Evolutionary conservation across 2,113 vertebrate species (phyloP).

Genomic region (Anguilla rostrata): DNA sequence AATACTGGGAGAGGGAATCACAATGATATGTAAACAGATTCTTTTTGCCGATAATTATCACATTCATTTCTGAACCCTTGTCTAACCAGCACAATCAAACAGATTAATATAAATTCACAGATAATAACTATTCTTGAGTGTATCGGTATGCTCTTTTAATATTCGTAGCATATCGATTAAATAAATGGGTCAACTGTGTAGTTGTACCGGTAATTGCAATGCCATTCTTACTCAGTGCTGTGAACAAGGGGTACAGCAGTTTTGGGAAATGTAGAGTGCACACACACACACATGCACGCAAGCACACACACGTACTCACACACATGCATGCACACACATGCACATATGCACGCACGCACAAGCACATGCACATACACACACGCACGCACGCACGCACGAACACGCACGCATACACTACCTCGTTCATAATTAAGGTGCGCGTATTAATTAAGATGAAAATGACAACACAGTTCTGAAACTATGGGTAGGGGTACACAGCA

Average conservation of each 20-base stretch:
- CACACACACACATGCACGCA: neutral
- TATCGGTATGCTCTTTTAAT: neutral
- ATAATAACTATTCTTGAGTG: neutral
- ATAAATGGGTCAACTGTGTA: neutral
- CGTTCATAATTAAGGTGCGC: neutral
- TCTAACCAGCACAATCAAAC: neutral
- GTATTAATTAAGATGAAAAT: neutral
- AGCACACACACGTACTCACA: neutral
- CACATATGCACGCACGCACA: neutral
- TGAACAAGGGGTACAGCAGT: neutral
- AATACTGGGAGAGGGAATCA: neutral
- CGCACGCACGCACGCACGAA: slow-evolving; percentile 9
- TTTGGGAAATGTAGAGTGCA: neutral
- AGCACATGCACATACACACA: neutral
- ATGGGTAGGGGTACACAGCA: slow-evolving; percentile 9
- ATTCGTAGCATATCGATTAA: neutral
- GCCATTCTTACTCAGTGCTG: neutral
- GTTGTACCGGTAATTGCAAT: neutral
- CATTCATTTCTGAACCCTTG: neutral
- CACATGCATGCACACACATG: neutral
- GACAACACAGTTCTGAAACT: slow-evolving; percentile 34
- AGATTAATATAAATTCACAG: neutral
- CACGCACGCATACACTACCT: neutral
- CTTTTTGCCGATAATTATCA: neutral
- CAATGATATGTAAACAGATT: neutral